Evolutionary conservation across 2,888 invertebrate species (phyloP), one percentile per base, ranked within the genome.

Genomic region (Anthophora plumipes): DNA sequence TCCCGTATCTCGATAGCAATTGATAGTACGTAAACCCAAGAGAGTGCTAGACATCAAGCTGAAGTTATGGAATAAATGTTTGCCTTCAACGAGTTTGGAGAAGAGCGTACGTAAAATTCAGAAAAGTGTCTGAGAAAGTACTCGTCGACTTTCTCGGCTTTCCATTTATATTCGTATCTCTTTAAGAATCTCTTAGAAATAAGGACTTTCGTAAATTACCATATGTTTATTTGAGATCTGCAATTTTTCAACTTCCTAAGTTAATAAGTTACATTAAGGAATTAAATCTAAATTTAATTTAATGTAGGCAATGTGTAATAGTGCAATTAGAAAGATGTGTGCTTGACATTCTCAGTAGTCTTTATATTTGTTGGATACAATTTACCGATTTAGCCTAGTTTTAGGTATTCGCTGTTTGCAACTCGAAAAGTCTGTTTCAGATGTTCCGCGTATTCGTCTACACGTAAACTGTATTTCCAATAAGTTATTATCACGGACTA

Each of bases 101-200:
- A 12, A 25, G 46, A 46, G 25, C 61, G 25, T 46, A 46, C 46
- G 61, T 25, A 63, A 63, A 63, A 63, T 63, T 63, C 17, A 63
- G 46, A 11, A 46, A 63, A 63, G 25, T 63, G 25, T 3, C 43
- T n/a, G 9, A 60, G 60, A 17, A 63, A 63, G 25, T 63, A 25
- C 46, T 63, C 43, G 17, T 43, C 25, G 17, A 11, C 17, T 17
- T 46, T 46, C 6, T 1, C 11, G 22, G 17, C 25, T 25, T 8
- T 11, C 12, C n/a, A 63, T 63, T 63, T 46, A 46, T 25, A 63
- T 63, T 46, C 25, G 2, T 14, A 17, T 6, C n/a, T n/a, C 61
- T 12, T 0, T 5, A 25, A 17, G 7, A n/a, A 43, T 9, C 25
- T 12, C 46, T 43, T 46, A 22, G 17, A 43, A 25, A 61, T 14